Percentiles rank a stretch among this genome's conserved stretches.
These are phyloP conservation scores for Ceramica pisi DNA, from an alignment of 2,888 invertebrate genomes.

Conservation along the genomic window DNA sequence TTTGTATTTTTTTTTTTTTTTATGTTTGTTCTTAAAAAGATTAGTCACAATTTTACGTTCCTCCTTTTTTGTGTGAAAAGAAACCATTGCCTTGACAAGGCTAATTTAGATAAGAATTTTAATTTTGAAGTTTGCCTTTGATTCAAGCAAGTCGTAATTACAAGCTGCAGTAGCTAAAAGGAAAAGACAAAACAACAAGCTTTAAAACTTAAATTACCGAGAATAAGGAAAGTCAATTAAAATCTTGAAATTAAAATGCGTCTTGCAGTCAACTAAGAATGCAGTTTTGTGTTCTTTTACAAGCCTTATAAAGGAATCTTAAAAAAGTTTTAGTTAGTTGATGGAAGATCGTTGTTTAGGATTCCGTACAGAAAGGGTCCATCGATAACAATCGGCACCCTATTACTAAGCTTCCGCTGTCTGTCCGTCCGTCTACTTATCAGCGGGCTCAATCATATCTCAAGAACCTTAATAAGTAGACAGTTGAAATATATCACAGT, in stretches of 20 bases:
- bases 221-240: neutral
- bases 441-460: too few relatives aligned
- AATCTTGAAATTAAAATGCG: neutral
- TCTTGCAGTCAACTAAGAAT: neutral
- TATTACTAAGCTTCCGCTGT: too few relatives aligned
- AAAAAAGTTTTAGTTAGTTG: neutral
- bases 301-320: neutral
- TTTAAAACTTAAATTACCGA: neutral
- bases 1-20: too few relatives aligned
- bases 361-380: too few relatives aligned
- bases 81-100: neutral
- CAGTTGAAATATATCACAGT: too few relatives aligned
- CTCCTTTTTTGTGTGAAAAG: too few relatives aligned
- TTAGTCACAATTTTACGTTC: neutral
- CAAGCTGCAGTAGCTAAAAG: neutral
- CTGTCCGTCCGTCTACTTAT: too few relatives aligned
- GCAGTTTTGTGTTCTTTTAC: neutral
- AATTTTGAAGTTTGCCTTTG: neutral
- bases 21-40: too few relatives aligned
- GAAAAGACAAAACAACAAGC: neutral
- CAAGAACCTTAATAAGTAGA: too few relatives aligned
- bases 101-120: neutral
- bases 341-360: too few relatives aligned
- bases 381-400: too few relatives aligned
- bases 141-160: neutral